Evolutionary conservation across 2,888 invertebrate genomes (phyloP).

Genomic region (Temnothorax unifasciatus): DNA sequence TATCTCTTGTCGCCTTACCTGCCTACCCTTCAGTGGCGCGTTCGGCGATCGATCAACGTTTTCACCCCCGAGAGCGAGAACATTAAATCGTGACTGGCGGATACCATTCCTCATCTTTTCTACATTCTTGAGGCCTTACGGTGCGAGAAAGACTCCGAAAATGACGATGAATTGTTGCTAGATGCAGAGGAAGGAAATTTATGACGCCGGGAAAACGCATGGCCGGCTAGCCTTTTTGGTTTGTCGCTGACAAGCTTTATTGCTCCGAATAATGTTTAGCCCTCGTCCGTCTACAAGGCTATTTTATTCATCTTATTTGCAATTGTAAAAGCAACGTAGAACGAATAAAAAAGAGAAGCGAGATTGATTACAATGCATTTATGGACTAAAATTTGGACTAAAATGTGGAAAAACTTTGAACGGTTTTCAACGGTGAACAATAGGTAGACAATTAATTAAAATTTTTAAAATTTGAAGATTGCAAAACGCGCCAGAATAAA

Average conservation of each 20-base stretch:
- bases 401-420: slow-evolving; percentile 6
- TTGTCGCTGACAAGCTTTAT: slow-evolving; percentile 51
- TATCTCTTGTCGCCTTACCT: slow-evolving; percentile 55
- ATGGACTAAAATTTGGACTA: not conserved
- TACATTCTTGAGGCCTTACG: slow-evolving; percentile 56
- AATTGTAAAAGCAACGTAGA: slow-evolving; percentile 20
- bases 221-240: slow-evolving; percentile 33
- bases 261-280: slow-evolving; percentile 17
- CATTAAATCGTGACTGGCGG: slow-evolving; percentile 65
- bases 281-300: not conserved
- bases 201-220: slow-evolving; percentile 44
- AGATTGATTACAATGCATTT: slow-evolving; percentile 24
- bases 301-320: slow-evolving; percentile 44
- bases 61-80: slow-evolving; percentile 56
- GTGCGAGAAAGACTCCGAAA: slow-evolving; percentile 55
- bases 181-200: slow-evolving; percentile 55
- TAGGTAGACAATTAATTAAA: not conserved
- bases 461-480: not conserved
- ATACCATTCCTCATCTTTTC: slow-evolving; percentile 63
- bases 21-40: slow-evolving; percentile 46
- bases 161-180: slow-evolving; percentile 63
- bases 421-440: not conserved
- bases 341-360: not conserved
- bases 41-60: slow-evolving; percentile 66
- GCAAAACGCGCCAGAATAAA: not conserved